Percentiles rank a stretch among this genome's conserved stretches.
Evolutionary conservation across 2,888 invertebrate species (phyloP).

Genomic region (Phoenoteleia sp.): DNA sequence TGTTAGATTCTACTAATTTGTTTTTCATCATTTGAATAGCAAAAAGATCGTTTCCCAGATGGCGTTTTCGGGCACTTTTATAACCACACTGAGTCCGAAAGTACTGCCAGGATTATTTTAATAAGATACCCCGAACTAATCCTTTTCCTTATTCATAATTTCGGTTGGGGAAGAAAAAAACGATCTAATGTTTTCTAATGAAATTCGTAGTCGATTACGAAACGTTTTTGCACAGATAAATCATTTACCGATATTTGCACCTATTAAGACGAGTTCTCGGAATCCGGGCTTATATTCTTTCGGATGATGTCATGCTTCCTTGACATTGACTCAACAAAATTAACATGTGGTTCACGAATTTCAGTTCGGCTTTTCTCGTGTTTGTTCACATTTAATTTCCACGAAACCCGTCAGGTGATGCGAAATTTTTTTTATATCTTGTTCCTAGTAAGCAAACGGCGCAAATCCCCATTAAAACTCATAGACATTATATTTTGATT

Average conservation of each 20-base stretch:
- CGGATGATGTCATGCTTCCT: slow-evolving; percentile 58
- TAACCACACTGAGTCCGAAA: slow-evolving; percentile 17
- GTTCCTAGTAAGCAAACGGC: no score
- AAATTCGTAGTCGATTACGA: slow-evolving; percentile 49
- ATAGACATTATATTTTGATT: slow-evolving; percentile 24
- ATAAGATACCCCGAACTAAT: slow-evolving; percentile 62
- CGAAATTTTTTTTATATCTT: slow-evolving; percentile 48
- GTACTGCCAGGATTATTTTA: slow-evolving; percentile 51
- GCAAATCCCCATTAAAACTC: no score
- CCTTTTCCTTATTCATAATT: slow-evolving; percentile 66
- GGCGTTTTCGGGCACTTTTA: slow-evolving; percentile 48
- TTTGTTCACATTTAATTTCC: slow-evolving; percentile 56
- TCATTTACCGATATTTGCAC: slow-evolving; percentile 65
- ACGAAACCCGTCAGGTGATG: slow-evolving; percentile 31
- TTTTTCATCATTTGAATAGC: slow-evolving; percentile 44
- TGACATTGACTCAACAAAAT: slow-evolving; percentile 62
- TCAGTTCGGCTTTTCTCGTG: slow-evolving; percentile 40
- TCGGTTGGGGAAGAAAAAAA: background rate
- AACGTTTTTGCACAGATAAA: slow-evolving; percentile 68
- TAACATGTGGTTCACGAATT: slow-evolving; percentile 62
- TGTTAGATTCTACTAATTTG: slow-evolving; percentile 61
- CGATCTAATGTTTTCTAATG: slow-evolving; percentile 55
- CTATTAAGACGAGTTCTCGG: slow-evolving; percentile 48
- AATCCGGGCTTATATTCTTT: slow-evolving; percentile 30
- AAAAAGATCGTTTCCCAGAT: slow-evolving; percentile 58